Percentiles rank a stretch among this genome's conserved stretches.
Conservation (phyloP, 1,140 invertebrate genomes). For the Drosophila tropicalis region DNA sequence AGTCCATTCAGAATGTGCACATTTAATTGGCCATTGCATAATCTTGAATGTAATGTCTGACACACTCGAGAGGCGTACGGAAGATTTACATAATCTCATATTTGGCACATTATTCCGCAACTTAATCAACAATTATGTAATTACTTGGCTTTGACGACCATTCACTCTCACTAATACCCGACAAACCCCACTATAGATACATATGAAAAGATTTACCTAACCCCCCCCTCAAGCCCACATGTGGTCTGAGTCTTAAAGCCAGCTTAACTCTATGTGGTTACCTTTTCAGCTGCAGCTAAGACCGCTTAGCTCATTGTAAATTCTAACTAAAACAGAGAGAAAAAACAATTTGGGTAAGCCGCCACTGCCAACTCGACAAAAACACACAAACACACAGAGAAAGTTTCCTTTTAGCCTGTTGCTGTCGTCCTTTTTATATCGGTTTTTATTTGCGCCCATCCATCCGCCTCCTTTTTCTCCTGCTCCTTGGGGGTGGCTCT, state of each 20-base stretch:
- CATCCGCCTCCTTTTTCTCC: conserved; percentile 22
- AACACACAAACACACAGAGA: conserved; percentile 51
- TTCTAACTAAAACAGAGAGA: conserved; percentile 56
- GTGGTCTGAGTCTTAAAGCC: conserved; percentile 7
- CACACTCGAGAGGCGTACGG: background rate
- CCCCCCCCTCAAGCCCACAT: background rate
- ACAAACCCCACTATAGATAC: background rate
- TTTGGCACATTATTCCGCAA: conserved; percentile 3
- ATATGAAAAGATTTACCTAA: background rate
- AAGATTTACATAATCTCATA: background rate
- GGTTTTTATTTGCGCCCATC: conserved; percentile 34
- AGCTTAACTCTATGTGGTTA: conserved; percentile 43
- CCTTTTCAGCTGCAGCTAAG: conserved; percentile 36
- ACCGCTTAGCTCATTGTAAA: conserved; percentile 72
- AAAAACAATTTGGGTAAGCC: conserved; percentile 58
- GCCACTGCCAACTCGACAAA: conserved; percentile 31
- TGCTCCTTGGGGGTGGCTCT: background rate
- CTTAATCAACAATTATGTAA: conserved; percentile 9
- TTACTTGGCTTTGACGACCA: background rate
- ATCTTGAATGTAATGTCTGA: background rate
- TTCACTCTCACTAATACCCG: background rate
- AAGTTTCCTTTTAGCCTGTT: conserved; percentile 47
- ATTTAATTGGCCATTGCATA: conserved; percentile 6
- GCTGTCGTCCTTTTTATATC: conserved; percentile 41
- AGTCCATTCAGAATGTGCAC: background rate